Evolutionary conservation across 2,888 invertebrate species (phyloP).

Genomic region (Cataglyphis albicans): DNA sequence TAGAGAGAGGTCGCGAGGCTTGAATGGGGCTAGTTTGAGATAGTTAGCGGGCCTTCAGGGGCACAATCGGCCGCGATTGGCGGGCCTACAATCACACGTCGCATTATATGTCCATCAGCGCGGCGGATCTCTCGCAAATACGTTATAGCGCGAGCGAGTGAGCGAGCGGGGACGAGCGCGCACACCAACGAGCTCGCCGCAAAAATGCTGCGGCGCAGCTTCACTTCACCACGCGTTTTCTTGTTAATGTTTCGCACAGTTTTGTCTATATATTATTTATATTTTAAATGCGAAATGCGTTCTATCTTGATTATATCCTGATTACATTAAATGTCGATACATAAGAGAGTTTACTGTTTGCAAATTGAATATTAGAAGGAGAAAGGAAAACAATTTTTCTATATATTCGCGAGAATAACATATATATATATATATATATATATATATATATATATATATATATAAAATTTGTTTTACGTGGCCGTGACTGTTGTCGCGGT

Average conservation of each 20-base stretch:
- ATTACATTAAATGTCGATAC: neutral
- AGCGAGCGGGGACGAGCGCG: neutral
- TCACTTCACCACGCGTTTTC: neutral
- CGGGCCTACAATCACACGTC: conserved; percentile 85
- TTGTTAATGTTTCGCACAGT: neutral
- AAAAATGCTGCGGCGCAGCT: conserved; percentile 69
- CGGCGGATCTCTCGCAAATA: conserved; percentile 82
- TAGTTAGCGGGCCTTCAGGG: conserved; percentile 85
- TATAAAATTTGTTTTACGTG: conserved; percentile 2
- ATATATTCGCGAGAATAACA: neutral
- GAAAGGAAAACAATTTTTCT: neutral
- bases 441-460: too few relatives aligned
- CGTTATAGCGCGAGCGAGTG: conserved; percentile 73
- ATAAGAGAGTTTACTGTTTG: neutral
- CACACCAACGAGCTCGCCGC: conserved; percentile 73
- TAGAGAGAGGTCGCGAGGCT: conserved; percentile 81
- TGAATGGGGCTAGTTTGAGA: conserved; percentile 86
- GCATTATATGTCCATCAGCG: conserved; percentile 84
- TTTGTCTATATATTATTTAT: neutral
- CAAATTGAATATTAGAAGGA: neutral
- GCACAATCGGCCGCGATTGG: conserved; percentile 85
- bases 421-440: too few relatives aligned
- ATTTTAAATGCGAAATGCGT: neutral
- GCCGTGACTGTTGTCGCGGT: conserved; percentile 2
- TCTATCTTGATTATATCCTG: neutral